Evolutionary conservation across 2,888 invertebrate species (phyloP), one percentile per base, ranked within the genome.

Genomic region (Fissipunctia ypsillon): DNA sequence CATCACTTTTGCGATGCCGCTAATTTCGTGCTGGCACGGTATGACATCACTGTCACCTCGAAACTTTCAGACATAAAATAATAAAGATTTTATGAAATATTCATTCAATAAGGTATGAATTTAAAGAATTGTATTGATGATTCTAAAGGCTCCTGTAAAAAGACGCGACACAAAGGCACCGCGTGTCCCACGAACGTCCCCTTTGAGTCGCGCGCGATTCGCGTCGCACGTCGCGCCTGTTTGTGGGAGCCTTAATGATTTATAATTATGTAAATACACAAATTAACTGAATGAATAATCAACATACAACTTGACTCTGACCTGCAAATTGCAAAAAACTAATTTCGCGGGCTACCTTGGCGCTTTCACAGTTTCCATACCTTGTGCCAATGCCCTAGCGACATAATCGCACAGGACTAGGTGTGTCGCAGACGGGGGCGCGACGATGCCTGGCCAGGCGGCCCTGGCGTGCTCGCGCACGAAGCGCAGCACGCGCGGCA

Each of bases 371-470:
- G 25, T 57, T 25, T n/a, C 19, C n/a, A 41, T 74, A 85, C 96
- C 96, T 93, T 96, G 96, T 25, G 95, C 91, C 2, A 96, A 87
- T 0, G 94, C 91, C 64, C 96, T 89, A 14, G 95, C 88, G 3
- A 95, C 93, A 66, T 93, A 95, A 86, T 96, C 96, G 28, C 88
- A 89, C 3, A 96, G 87, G 12, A 95, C 87, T 22, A 94, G 73
- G 52, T 92, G 90, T 2, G 92, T 89, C 22, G 88, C 80, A 14
- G 89, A 78, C 0, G 89, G 89, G 9, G 90, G 86, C 35, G 85
- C 67, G n/a, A 80, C 86, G 19, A 93, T 88, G 3, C 91, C 91
- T 0, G 95, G 95, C 94, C 95, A 95, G 7, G 91, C 88, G 19
- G 86, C 54, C 16, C 88, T 90, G 7, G 93, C 91, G 77, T 95